phyloP scores from a whole-genome alignment of 23 tunicate species.

The Halocynthia roretzi region DNA sequence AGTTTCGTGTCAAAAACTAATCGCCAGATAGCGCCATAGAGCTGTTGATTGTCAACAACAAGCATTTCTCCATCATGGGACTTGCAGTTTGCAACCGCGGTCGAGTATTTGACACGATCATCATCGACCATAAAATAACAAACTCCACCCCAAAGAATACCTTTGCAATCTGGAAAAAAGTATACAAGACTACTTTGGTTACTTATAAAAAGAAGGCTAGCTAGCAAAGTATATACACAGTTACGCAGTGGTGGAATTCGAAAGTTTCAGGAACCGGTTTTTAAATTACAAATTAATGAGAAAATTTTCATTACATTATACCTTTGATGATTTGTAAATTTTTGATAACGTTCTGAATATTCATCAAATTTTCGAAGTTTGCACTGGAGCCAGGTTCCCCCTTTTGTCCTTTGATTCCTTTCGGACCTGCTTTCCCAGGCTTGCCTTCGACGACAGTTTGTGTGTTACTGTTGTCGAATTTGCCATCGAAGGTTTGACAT shows the following conservation, averaged over 20 bases:
- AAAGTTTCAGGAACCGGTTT: no score
- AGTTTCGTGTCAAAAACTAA: not conserved
- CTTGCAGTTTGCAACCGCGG: not conserved
- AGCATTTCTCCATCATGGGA: not conserved
- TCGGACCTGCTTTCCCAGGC: slow-evolving; percentile 4
- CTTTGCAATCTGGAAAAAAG: not conserved
- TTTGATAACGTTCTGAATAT: not conserved
- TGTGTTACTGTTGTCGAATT: not conserved
- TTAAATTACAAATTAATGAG: no score
- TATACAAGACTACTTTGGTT: not conserved
- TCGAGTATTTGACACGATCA: not conserved
- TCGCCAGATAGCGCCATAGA: not conserved
- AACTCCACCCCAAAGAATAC: not conserved
- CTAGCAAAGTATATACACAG: no score
- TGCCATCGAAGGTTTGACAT: not conserved
- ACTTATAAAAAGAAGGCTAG: not conserved
- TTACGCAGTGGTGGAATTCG: no score
- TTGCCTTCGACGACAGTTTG: not conserved
- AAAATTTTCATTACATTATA: no score
- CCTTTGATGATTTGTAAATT: not conserved
- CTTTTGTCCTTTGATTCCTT: not conserved
- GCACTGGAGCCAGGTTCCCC: not conserved
- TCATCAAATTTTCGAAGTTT: not conserved
- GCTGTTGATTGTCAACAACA: not conserved
- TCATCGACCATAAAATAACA: not conserved